Percentiles rank a stretch among this genome's conserved stretches.
phyloP scores from a whole-genome alignment of 2,113 vertebrate species.

The Varanus komodoensis region DNA sequence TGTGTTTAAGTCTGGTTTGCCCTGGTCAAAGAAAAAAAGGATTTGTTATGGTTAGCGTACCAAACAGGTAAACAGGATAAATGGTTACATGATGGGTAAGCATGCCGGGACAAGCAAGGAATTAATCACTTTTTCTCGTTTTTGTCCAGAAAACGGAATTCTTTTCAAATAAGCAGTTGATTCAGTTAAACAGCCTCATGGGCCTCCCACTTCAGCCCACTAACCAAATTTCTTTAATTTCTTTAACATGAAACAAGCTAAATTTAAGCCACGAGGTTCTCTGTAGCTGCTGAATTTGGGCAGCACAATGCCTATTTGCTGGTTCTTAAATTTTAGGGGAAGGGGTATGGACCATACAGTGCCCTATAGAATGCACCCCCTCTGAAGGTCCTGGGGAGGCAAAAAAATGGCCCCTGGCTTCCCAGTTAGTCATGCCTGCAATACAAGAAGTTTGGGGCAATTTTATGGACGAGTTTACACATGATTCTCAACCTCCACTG shows the following conservation, averaged over 20 bases:
- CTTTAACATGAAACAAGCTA: too few species aligned
- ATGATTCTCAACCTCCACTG: not conserved
- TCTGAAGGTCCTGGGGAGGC: too few species aligned
- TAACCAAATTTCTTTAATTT: too few species aligned
- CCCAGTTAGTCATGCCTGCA: too few species aligned
- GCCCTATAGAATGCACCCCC: too few species aligned
- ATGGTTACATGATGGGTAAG: not conserved
- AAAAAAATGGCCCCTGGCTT: too few species aligned
- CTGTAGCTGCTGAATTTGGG: too few species aligned
- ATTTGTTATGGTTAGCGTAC: constrained; percentile 9
- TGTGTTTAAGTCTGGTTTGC: constrained; percentile 90
- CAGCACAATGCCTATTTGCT: too few species aligned
- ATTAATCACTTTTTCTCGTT: not conserved
- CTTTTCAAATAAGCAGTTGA: not conserved
- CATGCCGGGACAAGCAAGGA: not conserved
- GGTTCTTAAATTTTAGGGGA: too few species aligned
- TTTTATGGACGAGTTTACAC: not conserved
- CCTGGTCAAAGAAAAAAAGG: constrained; percentile 66
- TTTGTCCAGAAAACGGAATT: not conserved
- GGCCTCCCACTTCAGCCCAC: too few species aligned
- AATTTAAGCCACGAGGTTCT: too few species aligned
- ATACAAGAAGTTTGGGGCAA: not conserved
- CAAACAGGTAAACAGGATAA: constrained; percentile 8
- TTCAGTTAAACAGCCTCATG: not conserved
- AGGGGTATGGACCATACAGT: too few species aligned